Percentiles rank a stretch among this genome's conserved stretches.
Conservation (phyloP, 92 coral and sea anemone species). For the Epizoanthus ramosus region DNA sequence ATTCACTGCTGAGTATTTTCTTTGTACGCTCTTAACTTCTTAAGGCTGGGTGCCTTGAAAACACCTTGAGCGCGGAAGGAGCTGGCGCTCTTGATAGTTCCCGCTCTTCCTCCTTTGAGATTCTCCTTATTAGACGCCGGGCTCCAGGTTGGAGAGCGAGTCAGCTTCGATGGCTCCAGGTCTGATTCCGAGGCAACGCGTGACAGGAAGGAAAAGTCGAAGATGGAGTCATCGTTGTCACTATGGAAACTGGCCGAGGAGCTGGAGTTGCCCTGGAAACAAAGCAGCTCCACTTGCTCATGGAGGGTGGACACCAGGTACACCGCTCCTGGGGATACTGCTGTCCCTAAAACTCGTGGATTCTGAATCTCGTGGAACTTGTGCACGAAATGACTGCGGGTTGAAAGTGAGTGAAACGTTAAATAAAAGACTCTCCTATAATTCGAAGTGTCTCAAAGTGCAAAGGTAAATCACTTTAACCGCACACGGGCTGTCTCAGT, state of each 20-base stretch:
- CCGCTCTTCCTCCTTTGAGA: neutral
- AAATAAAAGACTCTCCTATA: neutral
- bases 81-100: slow-evolving; percentile 26
- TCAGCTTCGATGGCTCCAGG: slow-evolving; percentile 59
- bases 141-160: slow-evolving; percentile 68
- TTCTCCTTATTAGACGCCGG: slow-evolving; percentile 57
- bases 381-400: slow-evolving; percentile 81
- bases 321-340: slow-evolving; percentile 91
- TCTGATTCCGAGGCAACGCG: slow-evolving; percentile 44
- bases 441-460: neutral
- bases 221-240: slow-evolving; percentile 70
- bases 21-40: slow-evolving; percentile 29
- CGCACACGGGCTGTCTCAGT: too few species aligned
- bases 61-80: slow-evolving; percentile 64
- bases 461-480: neutral
- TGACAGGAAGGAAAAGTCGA: slow-evolving; percentile 50
- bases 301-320: slow-evolving; percentile 89
- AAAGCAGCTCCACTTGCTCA: slow-evolving; percentile 88
- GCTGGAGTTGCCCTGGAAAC: slow-evolving; percentile 92
- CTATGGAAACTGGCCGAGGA: slow-evolving; percentile 68
- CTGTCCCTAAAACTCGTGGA: slow-evolving; percentile 95
- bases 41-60: slow-evolving; percentile 60
- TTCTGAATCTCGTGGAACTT: slow-evolving; percentile 91
- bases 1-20: slow-evolving; percentile 8
- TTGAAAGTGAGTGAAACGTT: slow-evolving; percentile 27